Evolutionary conservation across 2,888 invertebrate genomes (phyloP), one percentile per base, ranked within the genome.

Genomic region (Catocala sponsa): DNA sequence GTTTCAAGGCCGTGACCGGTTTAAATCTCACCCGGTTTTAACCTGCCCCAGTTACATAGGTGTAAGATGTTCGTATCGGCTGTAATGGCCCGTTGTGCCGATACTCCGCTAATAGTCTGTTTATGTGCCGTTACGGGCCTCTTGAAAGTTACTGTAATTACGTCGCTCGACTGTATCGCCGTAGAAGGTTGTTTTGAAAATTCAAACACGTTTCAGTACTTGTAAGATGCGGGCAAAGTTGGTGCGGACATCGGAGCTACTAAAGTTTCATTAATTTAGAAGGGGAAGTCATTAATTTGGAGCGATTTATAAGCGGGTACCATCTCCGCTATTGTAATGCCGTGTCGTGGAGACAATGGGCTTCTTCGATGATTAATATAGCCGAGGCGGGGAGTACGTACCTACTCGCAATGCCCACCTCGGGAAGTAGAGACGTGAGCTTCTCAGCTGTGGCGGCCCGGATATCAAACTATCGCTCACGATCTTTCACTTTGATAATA

Each of bases 341-440:
- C 64, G 73, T 66, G 68, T 77, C 63, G 68, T 63, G 52, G 12
- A 74, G 69, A 81, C 76, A 81, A 80, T 77, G 73, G 73, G 60
- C 52, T 35, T 55, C 35, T 46, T 46, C 32, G 42, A 65, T 73
- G 15, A 63, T 63, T 59, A 63, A 72, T 70, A 65, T 59, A 62
- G 53, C 55, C 4, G 11, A 25, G 33, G 49, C 6, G 11, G 5
- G 9, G 0, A 10, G 32, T 11, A 6, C 15, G 13, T 5, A 13
- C 11, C 25, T 25, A 2, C 25, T 25, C 2, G 2, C 25, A 25
- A 25, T 43, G n/a, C 43, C 43, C 43, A n/a, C 43, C 10, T 5
- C 43, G 43, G 4, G 25, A 25, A 25, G 25, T 25, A 25, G 25
- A 38, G 35, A 9, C 35, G 35, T 38, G 35, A 6, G 4, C 1